Percentiles rank a stretch among this genome's conserved stretches.
phyloP scores from a whole-genome alignment of 2,113 vertebrate genomes.

The Hipposideros armiger region DNA sequence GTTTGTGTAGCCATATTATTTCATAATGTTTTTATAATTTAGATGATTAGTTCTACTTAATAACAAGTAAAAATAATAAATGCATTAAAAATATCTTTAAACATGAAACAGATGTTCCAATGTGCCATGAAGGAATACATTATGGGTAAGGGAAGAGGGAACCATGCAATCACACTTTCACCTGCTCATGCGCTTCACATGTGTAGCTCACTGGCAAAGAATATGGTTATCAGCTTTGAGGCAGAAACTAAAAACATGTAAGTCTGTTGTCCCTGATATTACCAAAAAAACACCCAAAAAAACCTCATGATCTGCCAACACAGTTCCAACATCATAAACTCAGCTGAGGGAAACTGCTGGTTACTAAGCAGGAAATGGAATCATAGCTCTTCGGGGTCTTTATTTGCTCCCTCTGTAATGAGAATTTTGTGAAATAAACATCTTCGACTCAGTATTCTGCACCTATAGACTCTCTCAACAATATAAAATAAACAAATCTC shows the following conservation, averaged over 20 bases:
- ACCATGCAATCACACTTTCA: neutral
- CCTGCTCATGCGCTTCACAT: constrained; percentile 31
- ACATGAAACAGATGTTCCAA: constrained; percentile 50
- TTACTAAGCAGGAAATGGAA: constrained; percentile 53
- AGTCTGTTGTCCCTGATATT: constrained; percentile 40
- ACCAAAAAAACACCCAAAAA: constrained; percentile 10
- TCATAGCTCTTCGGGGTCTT: neutral
- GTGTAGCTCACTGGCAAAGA: constrained; percentile 24
- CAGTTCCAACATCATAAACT: constrained; percentile 26
- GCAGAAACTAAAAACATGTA: constrained; percentile 19
- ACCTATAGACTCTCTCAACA: neutral
- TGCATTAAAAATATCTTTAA: constrained; percentile 19
- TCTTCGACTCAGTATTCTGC: neutral
- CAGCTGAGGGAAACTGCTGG: constrained; percentile 31
- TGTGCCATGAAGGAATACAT: neutral
- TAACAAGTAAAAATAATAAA: constrained; percentile 60
- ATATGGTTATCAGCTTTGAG: neutral
- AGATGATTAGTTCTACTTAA: constrained; percentile 54
- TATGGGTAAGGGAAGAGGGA: neutral
- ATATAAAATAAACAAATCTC: neutral
- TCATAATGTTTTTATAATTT: constrained; percentile 54
- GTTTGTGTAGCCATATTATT: neutral
- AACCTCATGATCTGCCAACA: neutral
- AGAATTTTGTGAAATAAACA: constrained; percentile 49
- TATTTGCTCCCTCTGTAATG: constrained; percentile 20